phyloP scores from a whole-genome alignment of 2,113 vertebrate species.

The Oryzias celebensis region DNA sequence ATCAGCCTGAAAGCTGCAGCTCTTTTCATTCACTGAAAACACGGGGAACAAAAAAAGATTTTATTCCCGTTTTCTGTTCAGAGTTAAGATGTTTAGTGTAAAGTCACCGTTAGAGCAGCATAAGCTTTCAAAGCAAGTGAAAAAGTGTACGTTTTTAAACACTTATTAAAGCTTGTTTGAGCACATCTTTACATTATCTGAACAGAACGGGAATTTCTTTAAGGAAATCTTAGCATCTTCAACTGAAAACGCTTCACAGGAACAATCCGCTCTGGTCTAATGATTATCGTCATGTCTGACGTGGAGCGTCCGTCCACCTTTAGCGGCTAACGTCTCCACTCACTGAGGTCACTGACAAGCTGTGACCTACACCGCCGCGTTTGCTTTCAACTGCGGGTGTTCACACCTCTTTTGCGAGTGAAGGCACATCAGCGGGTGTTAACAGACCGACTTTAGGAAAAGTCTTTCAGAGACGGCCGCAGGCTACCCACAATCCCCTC shows the following conservation, averaged over 20 bases:
- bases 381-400: constrained; percentile 55
- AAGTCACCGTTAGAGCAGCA: no score
- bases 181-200: no score
- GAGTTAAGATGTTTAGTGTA: no score
- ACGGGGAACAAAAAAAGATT: neutral
- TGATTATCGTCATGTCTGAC: constrained; percentile 3
- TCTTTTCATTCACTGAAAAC: neutral
- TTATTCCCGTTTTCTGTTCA: neutral
- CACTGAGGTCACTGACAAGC: constrained; percentile 48
- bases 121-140: no score
- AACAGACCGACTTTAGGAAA: constrained; percentile 51
- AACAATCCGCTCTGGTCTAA: neutral
- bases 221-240: no score
- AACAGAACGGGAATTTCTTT: no score
- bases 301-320: neutral
- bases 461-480: constrained; percentile 8
- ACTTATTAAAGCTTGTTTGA: no score
- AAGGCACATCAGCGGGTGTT: constrained; percentile 35
- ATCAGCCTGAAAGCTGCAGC: no score
- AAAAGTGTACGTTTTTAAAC: no score
- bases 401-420: constrained; percentile 51
- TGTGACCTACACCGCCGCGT: constrained; percentile 36
- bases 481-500: constrained; percentile 40
- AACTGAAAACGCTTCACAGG: neutral
- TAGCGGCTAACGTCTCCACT: constrained; percentile 6